Conservation (phyloP, 2,797 vertebrate genomes). For the Ibycter americanus region DNA sequence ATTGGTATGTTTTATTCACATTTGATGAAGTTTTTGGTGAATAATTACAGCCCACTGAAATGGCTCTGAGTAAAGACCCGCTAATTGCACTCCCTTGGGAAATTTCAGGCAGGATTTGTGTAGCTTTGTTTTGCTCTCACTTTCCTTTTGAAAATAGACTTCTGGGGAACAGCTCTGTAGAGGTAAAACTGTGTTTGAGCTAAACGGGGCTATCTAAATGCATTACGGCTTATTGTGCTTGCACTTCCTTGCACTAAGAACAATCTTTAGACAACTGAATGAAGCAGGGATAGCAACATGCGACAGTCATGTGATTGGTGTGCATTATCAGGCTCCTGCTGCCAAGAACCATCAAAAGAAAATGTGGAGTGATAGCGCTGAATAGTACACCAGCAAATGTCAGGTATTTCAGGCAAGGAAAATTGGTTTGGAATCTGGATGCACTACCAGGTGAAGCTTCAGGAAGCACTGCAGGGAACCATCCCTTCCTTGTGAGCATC, state of each 20-base stretch:
- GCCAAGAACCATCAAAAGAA: slow-evolving; percentile 11
- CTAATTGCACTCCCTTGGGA: neutral
- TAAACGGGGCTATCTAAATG: neutral
- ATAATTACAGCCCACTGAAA: neutral
- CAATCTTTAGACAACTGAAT: neutral
- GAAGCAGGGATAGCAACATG: neutral
- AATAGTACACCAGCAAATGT: neutral
- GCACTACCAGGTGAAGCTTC: neutral
- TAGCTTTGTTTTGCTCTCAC: neutral
- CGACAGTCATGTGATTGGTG: neutral
- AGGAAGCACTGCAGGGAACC: neutral
- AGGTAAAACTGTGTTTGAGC: neutral
- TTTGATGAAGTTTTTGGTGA: neutral
- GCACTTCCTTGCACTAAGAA: neutral
- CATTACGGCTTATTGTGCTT: neutral
- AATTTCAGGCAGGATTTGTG: neutral
- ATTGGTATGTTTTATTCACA: neutral
- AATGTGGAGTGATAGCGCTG: neutral
- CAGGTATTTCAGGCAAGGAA: neutral
- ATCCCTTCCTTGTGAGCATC: neutral
- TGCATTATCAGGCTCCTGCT: slow-evolving; percentile 16
- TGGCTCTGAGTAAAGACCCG: neutral
- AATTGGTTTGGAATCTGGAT: neutral
- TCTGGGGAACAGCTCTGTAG: neutral
- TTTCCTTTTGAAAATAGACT: neutral